Evolutionary conservation across 2,797 vertebrate species (phyloP).

Genomic region (Ictinia mississippiensis): DNA sequence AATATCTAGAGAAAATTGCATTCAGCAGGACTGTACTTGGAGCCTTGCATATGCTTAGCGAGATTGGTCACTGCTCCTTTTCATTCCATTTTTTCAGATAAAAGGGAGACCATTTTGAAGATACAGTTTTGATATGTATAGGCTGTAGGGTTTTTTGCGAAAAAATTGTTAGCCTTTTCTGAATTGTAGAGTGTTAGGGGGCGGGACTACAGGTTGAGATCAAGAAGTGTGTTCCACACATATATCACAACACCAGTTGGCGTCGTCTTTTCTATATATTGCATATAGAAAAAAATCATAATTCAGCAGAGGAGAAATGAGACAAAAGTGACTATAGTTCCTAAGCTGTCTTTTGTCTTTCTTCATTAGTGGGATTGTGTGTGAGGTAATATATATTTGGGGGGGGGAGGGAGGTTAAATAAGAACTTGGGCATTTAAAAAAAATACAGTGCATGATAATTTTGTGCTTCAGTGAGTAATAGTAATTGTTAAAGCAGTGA

Average conservation of each 20-base stretch:
- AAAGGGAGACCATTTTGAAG: neutral
- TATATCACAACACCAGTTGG: neutral
- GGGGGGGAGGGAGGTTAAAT: neutral
- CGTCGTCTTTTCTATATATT: neutral
- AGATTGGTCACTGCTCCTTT: neutral
- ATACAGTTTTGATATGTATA: neutral
- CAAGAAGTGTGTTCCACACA: neutral
- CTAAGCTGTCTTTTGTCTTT: neutral
- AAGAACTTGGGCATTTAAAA: neutral
- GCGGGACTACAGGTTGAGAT: neutral
- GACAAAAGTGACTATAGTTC: neutral
- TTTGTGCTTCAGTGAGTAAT: neutral
- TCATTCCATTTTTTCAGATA: rapidly evolving
- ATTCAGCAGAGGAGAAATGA: neutral
- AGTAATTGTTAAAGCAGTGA: neutral
- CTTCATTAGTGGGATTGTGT: neutral
- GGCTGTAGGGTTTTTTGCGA: neutral
- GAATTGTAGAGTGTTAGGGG: neutral
- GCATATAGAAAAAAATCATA: neutral
- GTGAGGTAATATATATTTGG: neutral
- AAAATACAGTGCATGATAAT: neutral
- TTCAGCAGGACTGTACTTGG: neutral
- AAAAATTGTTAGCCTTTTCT: neutral
- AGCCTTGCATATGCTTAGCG: no score
- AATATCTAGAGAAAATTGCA: neutral